A percentile compares a stretch with the other conserved stretches of the same genome.
These are phyloP conservation scores for Calephelis perditalis DNA, from an alignment of 2,888 invertebrate genomes.

Conservation along the genomic window DNA sequence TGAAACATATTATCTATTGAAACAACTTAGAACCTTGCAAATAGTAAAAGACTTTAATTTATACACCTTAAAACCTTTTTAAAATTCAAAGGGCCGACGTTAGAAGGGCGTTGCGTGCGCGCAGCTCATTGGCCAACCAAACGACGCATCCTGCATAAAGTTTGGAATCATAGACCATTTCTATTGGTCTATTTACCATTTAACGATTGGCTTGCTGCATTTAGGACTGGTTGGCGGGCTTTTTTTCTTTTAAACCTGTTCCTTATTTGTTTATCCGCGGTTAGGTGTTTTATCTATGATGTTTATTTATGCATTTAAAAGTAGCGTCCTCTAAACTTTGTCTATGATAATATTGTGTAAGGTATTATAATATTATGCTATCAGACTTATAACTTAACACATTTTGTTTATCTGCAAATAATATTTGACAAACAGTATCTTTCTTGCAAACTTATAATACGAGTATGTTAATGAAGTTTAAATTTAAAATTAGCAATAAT, in stretches of 20 bases:
- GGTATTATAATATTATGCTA: too few species aligned
- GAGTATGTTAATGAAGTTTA: too few species aligned
- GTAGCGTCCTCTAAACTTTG: neutral
- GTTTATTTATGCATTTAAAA: conserved; percentile 7
- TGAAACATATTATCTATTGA: too few species aligned
- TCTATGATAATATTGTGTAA: too few species aligned
- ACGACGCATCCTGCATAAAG: conserved; percentile 13
- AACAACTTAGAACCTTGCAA: too few species aligned
- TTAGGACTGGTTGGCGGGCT: conserved; percentile 20
- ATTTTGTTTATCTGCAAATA: too few species aligned
- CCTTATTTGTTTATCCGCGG: conserved; percentile 10
- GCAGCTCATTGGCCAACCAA: conserved; percentile 1
- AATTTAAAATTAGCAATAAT: too few species aligned
- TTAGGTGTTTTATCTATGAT: conserved; percentile 10
- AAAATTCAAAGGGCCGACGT: conserved; percentile 9
- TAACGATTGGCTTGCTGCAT: conserved; percentile 27
- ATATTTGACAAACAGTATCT: too few species aligned
- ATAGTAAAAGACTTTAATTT: too few species aligned
- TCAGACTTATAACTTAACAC: too few species aligned
- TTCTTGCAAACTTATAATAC: too few species aligned
- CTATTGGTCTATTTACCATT: conserved; percentile 33
- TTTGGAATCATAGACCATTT: conserved; percentile 32
- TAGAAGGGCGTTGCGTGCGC: conserved; percentile 7
- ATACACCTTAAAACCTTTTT: conserved; percentile 5
- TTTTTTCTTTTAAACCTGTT: conserved; percentile 16